Base-by-base conservation (phyloP, 2,113 vertebrate species). In the Sinocyclocheilus anophthalmus region DNA sequence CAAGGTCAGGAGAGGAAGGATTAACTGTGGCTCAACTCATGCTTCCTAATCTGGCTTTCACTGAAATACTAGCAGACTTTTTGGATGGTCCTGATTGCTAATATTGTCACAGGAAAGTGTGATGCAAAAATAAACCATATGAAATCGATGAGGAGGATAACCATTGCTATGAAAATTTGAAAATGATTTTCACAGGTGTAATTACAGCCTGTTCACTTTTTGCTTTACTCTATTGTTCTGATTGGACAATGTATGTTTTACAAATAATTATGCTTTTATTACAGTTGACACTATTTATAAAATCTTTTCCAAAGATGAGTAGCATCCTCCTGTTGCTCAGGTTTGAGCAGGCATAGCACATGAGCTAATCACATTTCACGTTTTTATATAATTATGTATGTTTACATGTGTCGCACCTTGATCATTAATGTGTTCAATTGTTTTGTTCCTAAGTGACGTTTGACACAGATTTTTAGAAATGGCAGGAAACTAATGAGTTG, bases 401-500 rank as follows among this genome's bases (percentile, higher is more conserved):
- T 30, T 4, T 37, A 0, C 33, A 39, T 42, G 20, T 42, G 14
- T 42, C 12, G 10, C 18, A n/a, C 2, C 4, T 45, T 45, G 9
- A n/a, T 13, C 22, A 14, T 48, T 24, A 8, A 48, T 67, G 24
- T 30, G 11, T 67, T 26, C 11, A 6, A 14, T 48, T 24, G 22
- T 75, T 45, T 24, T 0, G 5, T 14, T 75, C 5, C 5, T 7
- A 73, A 2, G 39, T 73, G 37, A n/a, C 1, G 0, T 73, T 72
- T 42, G 8, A 39, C 69, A 42, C 18, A 72, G 77, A 10, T 8
- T 0, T 42, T 50, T 61, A 39, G 30, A 79, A 39, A 59, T 37
- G 55, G 24, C 77, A n/a, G 77, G 33, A 79, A 59, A 59, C 22
- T 22, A n/a, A 79, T 59, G 77, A 80, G 77, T 42, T 80, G 55